These are phyloP conservation scores for Scaptomyza graminum DNA, from an alignment of 1,140 invertebrate species.

Conservation along the genomic window DNA sequence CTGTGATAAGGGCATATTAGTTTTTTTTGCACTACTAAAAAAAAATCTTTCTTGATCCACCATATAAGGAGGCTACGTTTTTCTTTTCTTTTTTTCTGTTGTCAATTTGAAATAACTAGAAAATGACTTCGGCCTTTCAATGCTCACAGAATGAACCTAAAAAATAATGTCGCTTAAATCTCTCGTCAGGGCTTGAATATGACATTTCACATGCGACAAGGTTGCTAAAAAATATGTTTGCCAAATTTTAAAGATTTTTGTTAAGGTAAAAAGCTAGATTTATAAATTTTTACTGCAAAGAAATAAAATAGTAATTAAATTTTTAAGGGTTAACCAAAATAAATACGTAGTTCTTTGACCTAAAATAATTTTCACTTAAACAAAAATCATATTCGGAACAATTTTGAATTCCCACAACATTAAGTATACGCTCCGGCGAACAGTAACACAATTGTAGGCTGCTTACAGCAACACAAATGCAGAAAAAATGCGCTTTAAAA, in stretches of 20 bases:
- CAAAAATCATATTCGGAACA: no score
- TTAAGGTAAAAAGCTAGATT: no score
- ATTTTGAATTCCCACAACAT: conserved; percentile 4
- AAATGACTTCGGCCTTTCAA: neutral
- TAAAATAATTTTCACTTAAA: no score
- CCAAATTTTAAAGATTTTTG: no score
- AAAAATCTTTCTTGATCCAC: conserved; percentile 5
- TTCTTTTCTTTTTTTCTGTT: neutral
- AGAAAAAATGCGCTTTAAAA: conserved; percentile 9
- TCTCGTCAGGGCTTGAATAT: no score
- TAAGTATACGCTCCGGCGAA: conserved; percentile 27
- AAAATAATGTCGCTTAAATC: neutral
- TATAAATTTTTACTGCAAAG: no score
- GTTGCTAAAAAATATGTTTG: no score
- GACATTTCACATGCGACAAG: no score
- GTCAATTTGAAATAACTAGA: neutral
- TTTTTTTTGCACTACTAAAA: neutral
- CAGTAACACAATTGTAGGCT: conserved; percentile 25
- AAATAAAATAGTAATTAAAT: no score
- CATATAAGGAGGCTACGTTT: neutral
- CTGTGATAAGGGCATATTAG: conserved; percentile 14
- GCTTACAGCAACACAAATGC: conserved; percentile 11
- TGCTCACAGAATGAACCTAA: neutral
- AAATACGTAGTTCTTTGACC: no score
- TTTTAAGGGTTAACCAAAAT: no score